phyloP scores from a whole-genome alignment of 92 coral and sea anemone species.

The Metridium senile region DNA sequence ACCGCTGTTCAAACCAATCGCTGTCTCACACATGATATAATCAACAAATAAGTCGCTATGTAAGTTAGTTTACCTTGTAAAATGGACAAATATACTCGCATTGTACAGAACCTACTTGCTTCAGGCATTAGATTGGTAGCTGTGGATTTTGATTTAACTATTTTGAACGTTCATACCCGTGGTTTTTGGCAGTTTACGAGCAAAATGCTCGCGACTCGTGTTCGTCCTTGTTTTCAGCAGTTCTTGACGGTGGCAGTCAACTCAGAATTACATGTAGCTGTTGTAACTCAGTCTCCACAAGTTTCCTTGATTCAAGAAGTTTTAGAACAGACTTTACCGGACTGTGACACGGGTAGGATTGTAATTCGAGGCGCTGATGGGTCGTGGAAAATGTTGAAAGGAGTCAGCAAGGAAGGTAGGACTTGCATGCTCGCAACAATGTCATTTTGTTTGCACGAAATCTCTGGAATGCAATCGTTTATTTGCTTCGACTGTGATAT shows the following conservation, averaged over 20 bases:
- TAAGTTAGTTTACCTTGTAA: background rate
- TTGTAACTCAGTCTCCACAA: constrained; percentile 95
- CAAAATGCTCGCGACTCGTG: constrained; percentile 73
- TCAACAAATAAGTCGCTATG: background rate
- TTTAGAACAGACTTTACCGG: constrained; percentile 64
- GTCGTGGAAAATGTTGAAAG: constrained; percentile 80
- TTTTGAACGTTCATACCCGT: constrained; percentile 85
- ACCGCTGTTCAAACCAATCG: background rate
- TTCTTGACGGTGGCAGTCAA: constrained; percentile 72
- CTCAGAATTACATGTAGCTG: constrained; percentile 72
- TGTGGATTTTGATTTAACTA: constrained; percentile 91
- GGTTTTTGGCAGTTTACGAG: constrained; percentile 95
- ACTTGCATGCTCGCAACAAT: too few species aligned
- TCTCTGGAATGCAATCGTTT: too few species aligned
- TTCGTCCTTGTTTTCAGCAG: constrained; percentile 87
- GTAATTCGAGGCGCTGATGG: constrained; percentile 86
- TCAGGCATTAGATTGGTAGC: constrained; percentile 87
- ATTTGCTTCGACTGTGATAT: too few species aligned
- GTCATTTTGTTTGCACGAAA: too few species aligned
- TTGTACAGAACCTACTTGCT: constrained; percentile 68
- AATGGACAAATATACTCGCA: constrained; percentile 77
- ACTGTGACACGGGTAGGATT: constrained; percentile 66
- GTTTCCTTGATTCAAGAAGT: constrained; percentile 81
- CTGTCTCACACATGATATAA: background rate
- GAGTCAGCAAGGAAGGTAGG: constrained; percentile 86